Evolutionary conservation across 2,113 vertebrate species (phyloP).

Genomic region (Urocynchramus pylzowi): DNA sequence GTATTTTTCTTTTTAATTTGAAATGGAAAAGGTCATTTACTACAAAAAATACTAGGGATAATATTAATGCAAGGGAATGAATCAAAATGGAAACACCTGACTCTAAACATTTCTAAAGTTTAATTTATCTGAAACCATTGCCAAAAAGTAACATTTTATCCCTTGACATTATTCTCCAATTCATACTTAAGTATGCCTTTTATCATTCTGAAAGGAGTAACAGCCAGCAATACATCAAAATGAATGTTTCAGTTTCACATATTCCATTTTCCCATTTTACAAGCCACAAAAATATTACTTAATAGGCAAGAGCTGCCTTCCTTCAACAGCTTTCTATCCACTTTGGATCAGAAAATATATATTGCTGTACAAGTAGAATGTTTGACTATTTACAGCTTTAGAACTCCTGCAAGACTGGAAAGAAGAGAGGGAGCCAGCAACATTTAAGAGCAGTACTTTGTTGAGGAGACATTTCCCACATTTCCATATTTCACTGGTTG

Average conservation of each 20-base stretch:
- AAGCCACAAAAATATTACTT: constrained; percentile 22
- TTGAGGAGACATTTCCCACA: not conserved
- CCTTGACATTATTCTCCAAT: constrained; percentile 20
- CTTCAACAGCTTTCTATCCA: not conserved
- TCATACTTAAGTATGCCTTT: constrained; percentile 47
- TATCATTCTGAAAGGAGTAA: constrained; percentile 42
- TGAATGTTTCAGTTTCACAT: not conserved
- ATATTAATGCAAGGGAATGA: constrained; percentile 16
- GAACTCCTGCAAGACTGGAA: not conserved
- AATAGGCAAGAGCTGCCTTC: constrained; percentile 24
- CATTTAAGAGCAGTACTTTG: constrained; percentile 6
- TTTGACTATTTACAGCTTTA: constrained; percentile 30
- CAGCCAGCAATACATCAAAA: constrained; percentile 47
- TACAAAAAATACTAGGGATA: not conserved
- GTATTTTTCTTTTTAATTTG: not conserved
- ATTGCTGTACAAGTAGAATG: not conserved
- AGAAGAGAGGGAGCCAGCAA: not conserved
- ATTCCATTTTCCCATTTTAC: constrained; percentile 9
- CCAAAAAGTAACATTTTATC: constrained; percentile 29
- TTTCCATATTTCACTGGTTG: not conserved
- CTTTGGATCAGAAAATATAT: not conserved
- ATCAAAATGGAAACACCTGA: constrained; percentile 24
- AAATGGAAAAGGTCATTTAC: constrained; percentile 15
- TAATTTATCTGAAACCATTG: constrained; percentile 48
- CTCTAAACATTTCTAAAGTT: constrained; percentile 17